phyloP scores from a whole-genome alignment of 2,113 vertebrate species.

The Indicator indicator region DNA sequence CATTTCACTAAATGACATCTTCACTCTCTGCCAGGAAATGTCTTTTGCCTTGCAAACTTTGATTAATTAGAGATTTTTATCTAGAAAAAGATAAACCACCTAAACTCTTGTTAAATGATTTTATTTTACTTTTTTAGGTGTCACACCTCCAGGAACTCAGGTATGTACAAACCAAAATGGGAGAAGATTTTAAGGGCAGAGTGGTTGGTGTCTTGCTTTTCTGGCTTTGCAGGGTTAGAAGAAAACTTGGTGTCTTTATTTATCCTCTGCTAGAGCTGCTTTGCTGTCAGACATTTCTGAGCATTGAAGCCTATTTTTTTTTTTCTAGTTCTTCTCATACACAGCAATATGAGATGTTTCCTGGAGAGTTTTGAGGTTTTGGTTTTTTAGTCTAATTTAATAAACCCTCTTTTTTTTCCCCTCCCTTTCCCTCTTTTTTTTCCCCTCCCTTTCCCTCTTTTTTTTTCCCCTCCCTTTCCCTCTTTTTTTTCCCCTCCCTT shows the following conservation, averaged over 20 bases:
- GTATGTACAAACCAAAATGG: conserved; percentile 24
- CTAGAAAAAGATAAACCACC: neutral
- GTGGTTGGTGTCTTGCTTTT: neutral
- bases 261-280: neutral
- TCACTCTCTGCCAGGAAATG: neutral
- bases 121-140: conserved; percentile 49
- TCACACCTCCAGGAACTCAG: conserved; percentile 81
- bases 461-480: too few species aligned
- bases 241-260: neutral
- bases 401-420: too few species aligned
- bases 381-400: too few species aligned
- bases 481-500: too few species aligned
- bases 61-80: neutral
- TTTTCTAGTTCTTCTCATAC: too few species aligned
- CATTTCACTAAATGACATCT: neutral
- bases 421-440: too few species aligned
- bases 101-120: neutral
- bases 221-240: neutral
- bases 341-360: too few species aligned
- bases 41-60: neutral
- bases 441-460: too few species aligned
- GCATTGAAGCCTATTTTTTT: too few species aligned
- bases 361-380: too few species aligned
- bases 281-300: neutral
- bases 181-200: neutral